Evolutionary conservation across 2,888 invertebrate species (phyloP), one percentile per base, ranked within the genome.

Genomic region (Drosophila suboccidentalis): DNA sequence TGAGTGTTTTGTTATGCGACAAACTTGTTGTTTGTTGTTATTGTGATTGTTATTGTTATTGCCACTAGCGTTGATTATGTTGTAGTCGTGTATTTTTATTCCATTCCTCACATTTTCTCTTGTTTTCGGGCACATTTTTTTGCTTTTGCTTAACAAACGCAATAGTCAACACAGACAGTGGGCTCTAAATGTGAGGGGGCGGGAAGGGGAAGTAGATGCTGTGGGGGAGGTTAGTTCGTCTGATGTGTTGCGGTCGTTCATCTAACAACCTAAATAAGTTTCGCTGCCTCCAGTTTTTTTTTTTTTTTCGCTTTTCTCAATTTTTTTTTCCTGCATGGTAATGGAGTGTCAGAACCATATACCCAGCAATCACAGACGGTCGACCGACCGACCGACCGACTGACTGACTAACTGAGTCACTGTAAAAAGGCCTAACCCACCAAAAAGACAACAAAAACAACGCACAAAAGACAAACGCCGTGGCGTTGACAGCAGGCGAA

Each of bases 201-300:
- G 15, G 15, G 29, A 50, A 26, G 39, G 29, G 10, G 22, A 3
- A 26, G 2, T 13, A 17, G 47, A 32, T 22, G 29, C 19, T 15
- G 36, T 13, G 46, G 17, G 17, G 26, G 36, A 38, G 58, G 34
- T 44, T 34, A 32, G 60, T 43, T 11, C 29, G 49, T 41, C 50
- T 50, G 54, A 44, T 66, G 69, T 68, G 70, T 84, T 64, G 79
- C 80, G 81, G 81, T 82, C 81, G 82, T 82, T 82, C 85, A 82
- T 82, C 81, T 74, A 82, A 82, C 82, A 82, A 82, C 81, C 81
- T 84, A 82, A 82, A 82, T 82, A 82, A 64, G 68, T 79, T 76
- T 82, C 70, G 80, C 82, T 79, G 82, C 72, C 82, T 73, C 58
- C 38, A 15, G 50, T 44, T 22, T 66, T 38, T 57, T 60, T 38